phyloP scores from a whole-genome alignment of 2,888 invertebrate species.

The Myopa tessellatipennis region DNA sequence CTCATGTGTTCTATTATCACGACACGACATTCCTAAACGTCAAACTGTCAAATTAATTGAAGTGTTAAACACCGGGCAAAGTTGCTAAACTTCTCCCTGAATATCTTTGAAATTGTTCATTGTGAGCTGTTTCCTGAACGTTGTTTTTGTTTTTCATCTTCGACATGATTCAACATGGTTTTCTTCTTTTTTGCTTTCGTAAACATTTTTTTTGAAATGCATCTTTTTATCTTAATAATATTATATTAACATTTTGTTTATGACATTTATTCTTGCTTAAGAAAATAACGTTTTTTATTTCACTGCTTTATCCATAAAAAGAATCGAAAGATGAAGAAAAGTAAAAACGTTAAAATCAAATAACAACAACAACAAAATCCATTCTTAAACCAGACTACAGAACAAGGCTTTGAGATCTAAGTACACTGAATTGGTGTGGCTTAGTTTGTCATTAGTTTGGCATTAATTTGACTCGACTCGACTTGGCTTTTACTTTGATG shows the following conservation, averaged over 20 bases:
- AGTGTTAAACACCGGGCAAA: slow-evolving; percentile 26
- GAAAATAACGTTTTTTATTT: not conserved
- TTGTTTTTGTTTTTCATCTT: not conserved
- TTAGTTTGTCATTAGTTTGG: not conserved
- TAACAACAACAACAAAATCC: too few relatives aligned
- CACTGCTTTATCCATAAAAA: not conserved
- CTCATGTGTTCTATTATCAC: slow-evolving; percentile 7
- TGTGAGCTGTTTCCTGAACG: too few relatives aligned
- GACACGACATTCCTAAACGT: slow-evolving; percentile 28
- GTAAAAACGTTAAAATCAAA: too few relatives aligned
- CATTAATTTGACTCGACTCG: too few relatives aligned
- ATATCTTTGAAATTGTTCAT: too few relatives aligned
- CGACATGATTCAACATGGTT: not conserved
- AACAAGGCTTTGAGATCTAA: not conserved
- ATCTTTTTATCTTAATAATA: not conserved
- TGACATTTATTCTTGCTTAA: not conserved
- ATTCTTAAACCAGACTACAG: too few relatives aligned
- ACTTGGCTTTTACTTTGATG: too few relatives aligned
- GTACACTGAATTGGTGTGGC: not conserved
- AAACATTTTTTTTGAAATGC: not conserved
- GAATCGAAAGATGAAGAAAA: too few relatives aligned
- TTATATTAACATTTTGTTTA: not conserved
- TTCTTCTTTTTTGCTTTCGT: not conserved
- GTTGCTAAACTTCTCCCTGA: too few relatives aligned
- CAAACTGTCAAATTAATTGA: slow-evolving; percentile 38